phyloP scores from a whole-genome alignment of 1,140 invertebrate species.

The Solenopsis invicta region DNA sequence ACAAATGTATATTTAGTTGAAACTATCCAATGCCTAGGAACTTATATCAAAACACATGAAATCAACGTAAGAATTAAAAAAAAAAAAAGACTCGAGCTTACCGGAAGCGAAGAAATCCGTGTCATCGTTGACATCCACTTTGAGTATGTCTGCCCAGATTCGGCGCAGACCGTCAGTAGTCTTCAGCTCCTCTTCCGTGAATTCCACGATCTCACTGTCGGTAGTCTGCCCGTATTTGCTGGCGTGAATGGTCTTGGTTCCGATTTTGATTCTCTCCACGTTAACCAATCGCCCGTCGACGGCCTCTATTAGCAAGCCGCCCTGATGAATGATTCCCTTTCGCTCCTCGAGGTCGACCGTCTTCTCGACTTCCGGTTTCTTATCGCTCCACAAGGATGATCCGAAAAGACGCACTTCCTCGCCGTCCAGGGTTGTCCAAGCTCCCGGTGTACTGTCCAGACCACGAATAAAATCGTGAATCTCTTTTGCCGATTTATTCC shows the following conservation, averaged over 20 bases:
- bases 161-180: slow-evolving; percentile 89
- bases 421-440: slow-evolving; percentile 91
- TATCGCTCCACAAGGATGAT: slow-evolving; percentile 91
- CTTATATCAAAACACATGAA: not conserved
- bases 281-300: slow-evolving; percentile 93
- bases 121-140: slow-evolving; percentile 91
- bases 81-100: slow-evolving; percentile 55
- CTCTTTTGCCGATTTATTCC: slow-evolving; percentile 89
- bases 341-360: slow-evolving; percentile 89
- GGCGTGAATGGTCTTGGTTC: slow-evolving; percentile 94
- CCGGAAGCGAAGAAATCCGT: slow-evolving; percentile 97
- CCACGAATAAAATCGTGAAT: slow-evolving; percentile 98
- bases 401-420: slow-evolving; percentile 93
- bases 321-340: slow-evolving; percentile 91
- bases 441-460: slow-evolving; percentile 97
- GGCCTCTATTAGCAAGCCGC: slow-evolving; percentile 93
- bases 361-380: slow-evolving; percentile 88
- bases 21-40: not conserved
- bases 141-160: slow-evolving; percentile 96
- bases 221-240: slow-evolving; percentile 90
- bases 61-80: not conserved
- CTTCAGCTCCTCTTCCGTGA: slow-evolving; percentile 92
- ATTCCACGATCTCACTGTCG: slow-evolving; percentile 88
- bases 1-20: not conserved
- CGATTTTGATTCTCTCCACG: slow-evolving; percentile 91